phyloP scores from a whole-genome alignment of 2,113 vertebrate species.

The Apteryx owenii region DNA sequence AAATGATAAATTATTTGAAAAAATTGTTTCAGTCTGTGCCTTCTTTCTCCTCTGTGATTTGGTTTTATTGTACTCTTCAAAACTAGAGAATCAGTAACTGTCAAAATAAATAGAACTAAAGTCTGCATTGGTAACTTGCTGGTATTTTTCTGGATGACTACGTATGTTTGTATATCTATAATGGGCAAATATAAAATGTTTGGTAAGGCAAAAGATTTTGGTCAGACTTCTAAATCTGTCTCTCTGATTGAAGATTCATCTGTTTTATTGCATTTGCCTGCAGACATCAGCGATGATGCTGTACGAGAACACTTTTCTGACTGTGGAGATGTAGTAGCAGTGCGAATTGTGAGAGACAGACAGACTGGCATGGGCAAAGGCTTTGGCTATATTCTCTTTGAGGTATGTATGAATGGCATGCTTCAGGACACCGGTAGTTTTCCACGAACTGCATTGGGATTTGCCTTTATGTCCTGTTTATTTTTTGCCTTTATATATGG shows the following conservation, averaged over 20 bases:
- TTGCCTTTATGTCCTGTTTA: not conserved
- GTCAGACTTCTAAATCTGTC: not conserved
- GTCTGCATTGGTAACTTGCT: not conserved
- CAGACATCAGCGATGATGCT: conserved; percentile 81
- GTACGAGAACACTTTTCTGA: conserved; percentile 85
- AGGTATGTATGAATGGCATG: conserved; percentile 70
- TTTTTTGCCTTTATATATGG: not conserved
- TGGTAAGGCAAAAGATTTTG: not conserved
- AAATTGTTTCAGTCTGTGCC: not conserved
- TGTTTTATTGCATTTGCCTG: not conserved
- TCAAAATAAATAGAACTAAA: not conserved
- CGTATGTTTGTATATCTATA: not conserved
- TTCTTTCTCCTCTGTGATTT: not conserved
- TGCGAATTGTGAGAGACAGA: conserved; percentile 88
- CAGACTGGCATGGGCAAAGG: conserved; percentile 88
- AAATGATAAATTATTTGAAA: not conserved
- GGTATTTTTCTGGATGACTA: not conserved
- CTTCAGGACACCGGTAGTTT: not conserved
- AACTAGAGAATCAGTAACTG: not conserved
- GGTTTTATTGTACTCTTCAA: not conserved
- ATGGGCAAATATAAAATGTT: not conserved
- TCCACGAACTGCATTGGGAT: fast-evolving
- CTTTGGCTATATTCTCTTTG: conserved; percentile 94
- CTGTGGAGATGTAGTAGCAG: conserved; percentile 83
- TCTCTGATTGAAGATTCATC: not conserved